phyloP scores from a whole-genome alignment of 2,113 vertebrate genomes.

The Recurvirostra avosetta region DNA sequence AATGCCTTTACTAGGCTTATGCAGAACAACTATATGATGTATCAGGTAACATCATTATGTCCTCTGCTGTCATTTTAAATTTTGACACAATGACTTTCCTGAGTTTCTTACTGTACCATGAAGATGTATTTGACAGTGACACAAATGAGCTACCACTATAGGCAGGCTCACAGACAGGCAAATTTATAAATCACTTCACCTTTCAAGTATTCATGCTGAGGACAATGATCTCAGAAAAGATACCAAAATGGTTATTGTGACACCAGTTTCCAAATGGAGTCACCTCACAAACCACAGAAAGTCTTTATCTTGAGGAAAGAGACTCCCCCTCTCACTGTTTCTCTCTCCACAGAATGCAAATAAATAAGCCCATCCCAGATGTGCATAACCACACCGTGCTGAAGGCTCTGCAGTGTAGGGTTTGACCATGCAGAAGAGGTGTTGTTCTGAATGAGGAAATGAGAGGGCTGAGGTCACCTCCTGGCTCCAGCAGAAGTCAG shows the following conservation, averaged over 20 bases:
- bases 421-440: neutral
- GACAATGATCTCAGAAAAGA: neutral
- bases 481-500: neutral
- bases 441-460: neutral
- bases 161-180: neutral
- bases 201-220: neutral
- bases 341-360: neutral
- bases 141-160: neutral
- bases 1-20: neutral
- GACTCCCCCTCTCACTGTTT: neutral
- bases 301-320: neutral
- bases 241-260: neutral
- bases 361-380: neutral
- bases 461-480: neutral
- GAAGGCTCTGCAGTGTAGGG: neutral
- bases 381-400: neutral
- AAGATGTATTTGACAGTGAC: slow-evolving; percentile 12
- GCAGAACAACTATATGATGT: neutral
- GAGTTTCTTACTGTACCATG: neutral
- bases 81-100: neutral
- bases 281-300: neutral
- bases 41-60: neutral
- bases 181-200: slow-evolving; percentile 3
- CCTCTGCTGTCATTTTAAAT: slow-evolving; percentile 28
- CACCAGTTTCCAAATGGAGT: neutral